A percentile compares a stretch with the other conserved stretches of the same genome.
Evolutionary conservation across 1,140 invertebrate genomes (phyloP).

Genomic region (Platorchestia sp.): DNA sequence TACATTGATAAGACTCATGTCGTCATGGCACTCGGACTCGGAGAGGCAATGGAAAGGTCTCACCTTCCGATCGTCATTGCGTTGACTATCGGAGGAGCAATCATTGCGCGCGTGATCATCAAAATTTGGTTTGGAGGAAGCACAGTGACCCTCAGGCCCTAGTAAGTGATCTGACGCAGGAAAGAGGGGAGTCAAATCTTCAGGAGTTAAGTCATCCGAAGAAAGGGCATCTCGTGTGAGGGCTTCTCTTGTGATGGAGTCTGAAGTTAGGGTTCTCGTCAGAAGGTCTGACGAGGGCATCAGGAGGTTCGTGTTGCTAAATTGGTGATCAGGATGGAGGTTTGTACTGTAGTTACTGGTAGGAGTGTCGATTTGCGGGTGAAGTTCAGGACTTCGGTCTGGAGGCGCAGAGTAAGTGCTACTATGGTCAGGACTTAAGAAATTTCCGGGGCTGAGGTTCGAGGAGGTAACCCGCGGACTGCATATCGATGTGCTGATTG

Average conservation of each 20-base stretch:
- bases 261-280: not conserved
- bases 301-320: not conserved
- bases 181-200: slow-evolving; percentile 30
- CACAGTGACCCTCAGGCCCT: not conserved
- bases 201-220: slow-evolving; percentile 28
- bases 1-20: slow-evolving; percentile 50
- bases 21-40: slow-evolving; percentile 46
- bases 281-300: slow-evolving; percentile 27
- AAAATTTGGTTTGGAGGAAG: slow-evolving; percentile 9
- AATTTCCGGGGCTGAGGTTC: slow-evolving; percentile 29
- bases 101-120: not conserved
- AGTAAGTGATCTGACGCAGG: slow-evolving; percentile 15
- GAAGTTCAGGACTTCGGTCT: not conserved
- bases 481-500: not conserved
- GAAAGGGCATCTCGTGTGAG: slow-evolving; percentile 34
- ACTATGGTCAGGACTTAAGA: slow-evolving; percentile 21
- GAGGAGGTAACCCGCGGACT: slow-evolving; percentile 25
- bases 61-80: slow-evolving; percentile 49
- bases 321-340: not conserved
- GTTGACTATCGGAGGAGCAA: slow-evolving; percentile 46
- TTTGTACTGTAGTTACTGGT: slow-evolving; percentile 9
- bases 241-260: slow-evolving; percentile 16
- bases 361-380: not conserved
- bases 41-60: slow-evolving; percentile 49
- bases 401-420: not conserved